phyloP scores from a whole-genome alignment of 2,888 invertebrate species.

The Tortrix viridana region DNA sequence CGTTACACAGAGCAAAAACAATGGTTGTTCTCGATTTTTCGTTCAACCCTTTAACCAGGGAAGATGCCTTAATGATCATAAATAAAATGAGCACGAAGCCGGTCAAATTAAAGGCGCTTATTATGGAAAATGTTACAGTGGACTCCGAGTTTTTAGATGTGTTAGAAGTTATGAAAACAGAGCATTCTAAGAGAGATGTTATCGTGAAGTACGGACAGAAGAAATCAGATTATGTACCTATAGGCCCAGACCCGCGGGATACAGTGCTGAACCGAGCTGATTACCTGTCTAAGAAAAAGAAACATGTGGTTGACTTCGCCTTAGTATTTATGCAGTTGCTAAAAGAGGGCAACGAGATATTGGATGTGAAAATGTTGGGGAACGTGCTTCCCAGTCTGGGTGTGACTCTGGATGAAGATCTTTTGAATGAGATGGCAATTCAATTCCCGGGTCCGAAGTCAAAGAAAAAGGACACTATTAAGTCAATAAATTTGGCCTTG shows the following conservation, averaged over 20 bases:
- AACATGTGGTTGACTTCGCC: conserved; percentile 52
- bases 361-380: conserved; percentile 46
- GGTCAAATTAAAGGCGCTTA: conserved; percentile 51
- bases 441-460: conserved; percentile 51
- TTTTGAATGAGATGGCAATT: conserved; percentile 46
- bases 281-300: conserved; percentile 51
- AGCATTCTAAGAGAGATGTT: conserved; percentile 45
- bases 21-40: conserved; percentile 56
- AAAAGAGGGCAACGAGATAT: conserved; percentile 44
- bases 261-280: conserved; percentile 54
- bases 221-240: conserved; percentile 37
- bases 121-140: conserved; percentile 54
- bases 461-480: not conserved
- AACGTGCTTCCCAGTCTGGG: conserved; percentile 43
- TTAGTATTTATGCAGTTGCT: conserved; percentile 48
- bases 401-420: conserved; percentile 46
- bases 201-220: conserved; percentile 53
- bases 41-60: conserved; percentile 53
- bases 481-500: conserved; percentile 37
- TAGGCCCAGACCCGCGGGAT: conserved; percentile 47
- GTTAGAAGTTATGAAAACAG: conserved; percentile 42
- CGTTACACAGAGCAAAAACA: conserved; percentile 45
- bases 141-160: conserved; percentile 49
- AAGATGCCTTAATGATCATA: conserved; percentile 52
- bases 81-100: conserved; percentile 41